Percentiles rank a stretch among this genome's conserved stretches.
These are phyloP conservation scores for Micromesistius poutassou DNA, from an alignment of 2,797 vertebrate genomes.

Conservation along the genomic window DNA sequence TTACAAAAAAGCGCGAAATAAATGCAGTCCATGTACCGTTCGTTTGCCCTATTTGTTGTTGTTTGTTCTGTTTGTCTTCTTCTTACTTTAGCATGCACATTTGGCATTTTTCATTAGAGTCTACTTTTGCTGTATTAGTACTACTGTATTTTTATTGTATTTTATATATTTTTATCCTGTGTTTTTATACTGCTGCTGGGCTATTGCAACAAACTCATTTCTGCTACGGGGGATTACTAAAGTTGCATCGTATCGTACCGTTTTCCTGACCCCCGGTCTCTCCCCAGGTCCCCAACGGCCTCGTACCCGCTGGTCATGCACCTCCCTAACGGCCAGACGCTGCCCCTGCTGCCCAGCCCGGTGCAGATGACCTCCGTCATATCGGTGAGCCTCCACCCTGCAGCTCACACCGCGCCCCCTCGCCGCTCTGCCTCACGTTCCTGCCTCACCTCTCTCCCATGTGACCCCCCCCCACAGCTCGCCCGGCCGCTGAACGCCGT, in stretches of 20 bases:
- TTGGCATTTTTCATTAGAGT: too few species aligned
- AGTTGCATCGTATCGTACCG: too few species aligned
- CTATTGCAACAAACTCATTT: too few species aligned
- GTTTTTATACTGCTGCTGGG: too few species aligned
- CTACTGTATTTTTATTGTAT: too few species aligned
- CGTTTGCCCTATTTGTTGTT: too few species aligned
- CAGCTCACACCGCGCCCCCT: not conserved
- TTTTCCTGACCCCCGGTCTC: not conserved
- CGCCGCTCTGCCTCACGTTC: not conserved
- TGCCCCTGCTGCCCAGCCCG: constrained; percentile 89
- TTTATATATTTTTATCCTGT: too few species aligned
- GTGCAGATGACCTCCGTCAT: constrained; percentile 95
- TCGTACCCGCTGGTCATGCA: constrained; percentile 91
- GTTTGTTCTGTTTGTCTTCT: too few species aligned
- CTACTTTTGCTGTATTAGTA: too few species aligned
- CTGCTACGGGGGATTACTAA: too few species aligned
- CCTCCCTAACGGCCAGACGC: constrained; percentile 89
- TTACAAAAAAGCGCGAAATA: not conserved
- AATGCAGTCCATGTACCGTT: too few species aligned
- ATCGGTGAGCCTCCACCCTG: constrained; percentile 78
- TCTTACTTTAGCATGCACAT: too few species aligned
- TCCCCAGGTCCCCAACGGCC: constrained; percentile 84
- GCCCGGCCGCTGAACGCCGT: constrained; percentile 86
- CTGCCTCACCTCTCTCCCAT: constrained; percentile 24
- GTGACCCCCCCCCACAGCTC: constrained; percentile 67